A percentile compares a stretch with the other conserved stretches of the same genome.
These are phyloP conservation scores for Platysternon megacephalum DNA, from an alignment of 2,113 vertebrate genomes.

Conservation along the genomic window DNA sequence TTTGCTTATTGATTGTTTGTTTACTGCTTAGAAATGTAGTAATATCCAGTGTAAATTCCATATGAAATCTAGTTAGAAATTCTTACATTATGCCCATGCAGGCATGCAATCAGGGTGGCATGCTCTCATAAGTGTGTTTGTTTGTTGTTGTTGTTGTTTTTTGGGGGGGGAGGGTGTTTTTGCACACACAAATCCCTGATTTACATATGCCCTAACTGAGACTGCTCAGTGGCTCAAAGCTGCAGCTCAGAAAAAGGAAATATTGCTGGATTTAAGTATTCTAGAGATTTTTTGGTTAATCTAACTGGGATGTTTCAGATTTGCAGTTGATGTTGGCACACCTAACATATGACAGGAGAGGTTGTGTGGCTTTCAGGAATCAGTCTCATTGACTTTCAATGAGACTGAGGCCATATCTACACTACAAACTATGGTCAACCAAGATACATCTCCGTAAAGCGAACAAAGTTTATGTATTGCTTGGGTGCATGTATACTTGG, in stretches of 20 bases:
- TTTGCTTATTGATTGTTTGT: background rate
- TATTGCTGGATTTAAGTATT: background rate
- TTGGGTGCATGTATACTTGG: too few species aligned
- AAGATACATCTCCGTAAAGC: too few species aligned
- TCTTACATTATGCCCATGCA: background rate
- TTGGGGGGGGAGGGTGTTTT: background rate
- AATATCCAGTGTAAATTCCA: background rate
- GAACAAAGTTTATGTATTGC: too few species aligned
- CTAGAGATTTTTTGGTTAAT: background rate
- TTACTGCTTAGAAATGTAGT: background rate
- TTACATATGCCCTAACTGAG: background rate
- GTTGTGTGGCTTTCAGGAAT: background rate
- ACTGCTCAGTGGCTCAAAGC: background rate
- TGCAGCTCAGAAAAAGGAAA: background rate
- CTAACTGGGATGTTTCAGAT: background rate
- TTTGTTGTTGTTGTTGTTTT: background rate
- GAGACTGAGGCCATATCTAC: too few species aligned
- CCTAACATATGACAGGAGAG: background rate
- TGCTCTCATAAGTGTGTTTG: background rate
- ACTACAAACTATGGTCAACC: too few species aligned
- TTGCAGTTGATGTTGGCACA: background rate
- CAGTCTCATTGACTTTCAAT: background rate
- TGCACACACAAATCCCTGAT: background rate
- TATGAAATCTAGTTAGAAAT: background rate
- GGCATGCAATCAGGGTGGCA: background rate